Conservation (phyloP, 2,113 vertebrate genomes). For the Salvelinus alpinus region DNA sequence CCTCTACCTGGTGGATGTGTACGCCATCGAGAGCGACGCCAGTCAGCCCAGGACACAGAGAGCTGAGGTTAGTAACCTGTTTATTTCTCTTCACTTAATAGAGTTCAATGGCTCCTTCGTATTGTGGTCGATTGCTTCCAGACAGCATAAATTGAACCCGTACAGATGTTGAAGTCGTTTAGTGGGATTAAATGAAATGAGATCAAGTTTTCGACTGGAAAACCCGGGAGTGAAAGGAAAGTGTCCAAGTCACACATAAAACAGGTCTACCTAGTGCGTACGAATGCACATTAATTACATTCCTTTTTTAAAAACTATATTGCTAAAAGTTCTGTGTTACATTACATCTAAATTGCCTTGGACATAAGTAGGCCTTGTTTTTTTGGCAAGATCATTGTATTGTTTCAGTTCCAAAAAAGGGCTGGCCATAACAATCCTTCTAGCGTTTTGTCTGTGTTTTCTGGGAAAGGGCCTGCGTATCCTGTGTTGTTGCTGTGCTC, state of each 20-base stretch:
- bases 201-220: constrained; percentile 49
- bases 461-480: constrained; percentile 41
- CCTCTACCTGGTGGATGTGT: constrained; percentile 93
- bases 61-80: constrained; percentile 84
- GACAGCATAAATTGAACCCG: constrained; percentile 48
- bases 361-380: constrained; percentile 46
- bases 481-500: constrained; percentile 40
- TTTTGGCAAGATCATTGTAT: constrained; percentile 56
- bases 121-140: constrained; percentile 21
- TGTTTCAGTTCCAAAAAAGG: constrained; percentile 55
- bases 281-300: constrained; percentile 40
- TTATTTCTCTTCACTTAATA: constrained; percentile 7
- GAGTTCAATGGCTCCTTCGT: constrained; percentile 30
- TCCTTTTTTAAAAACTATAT: constrained; percentile 17
- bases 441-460: constrained; percentile 40
- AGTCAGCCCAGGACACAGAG: constrained; percentile 86
- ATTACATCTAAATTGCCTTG: constrained; percentile 57
- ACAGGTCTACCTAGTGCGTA: constrained; percentile 45
- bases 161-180: constrained; percentile 59
- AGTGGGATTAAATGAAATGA: constrained; percentile 55
- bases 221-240: constrained; percentile 15
- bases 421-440: constrained; percentile 48
- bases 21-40: constrained; percentile 88
- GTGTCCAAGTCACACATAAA: constrained; percentile 57
- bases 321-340: constrained; percentile 14